phyloP scores from a whole-genome alignment of 2,888 invertebrate genomes.

The Diogma glabrata region DNA sequence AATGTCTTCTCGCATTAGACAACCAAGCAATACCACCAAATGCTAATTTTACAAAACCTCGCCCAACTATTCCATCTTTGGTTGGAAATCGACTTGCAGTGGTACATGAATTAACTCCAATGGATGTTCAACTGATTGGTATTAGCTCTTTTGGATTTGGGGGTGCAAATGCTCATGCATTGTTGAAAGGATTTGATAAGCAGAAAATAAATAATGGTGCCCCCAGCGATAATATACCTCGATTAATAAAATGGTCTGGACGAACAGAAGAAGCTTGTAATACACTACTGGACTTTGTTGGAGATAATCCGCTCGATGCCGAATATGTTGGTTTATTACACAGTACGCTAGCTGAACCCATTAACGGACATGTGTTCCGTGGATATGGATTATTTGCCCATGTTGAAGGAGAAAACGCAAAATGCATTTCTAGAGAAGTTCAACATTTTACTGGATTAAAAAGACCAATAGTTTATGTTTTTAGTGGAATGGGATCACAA shows the following conservation, averaged over 20 bases:
- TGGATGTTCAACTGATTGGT: slow-evolving; percentile 65
- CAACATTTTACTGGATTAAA: slow-evolving; percentile 49
- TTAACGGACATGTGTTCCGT: slow-evolving; percentile 57
- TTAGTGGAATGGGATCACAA: slow-evolving; percentile 85
- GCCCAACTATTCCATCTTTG: slow-evolving; percentile 47
- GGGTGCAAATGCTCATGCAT: slow-evolving; percentile 59
- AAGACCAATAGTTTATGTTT: slow-evolving; percentile 76
- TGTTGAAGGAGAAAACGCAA: slow-evolving; percentile 18
- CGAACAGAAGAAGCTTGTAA: slow-evolving; percentile 67
- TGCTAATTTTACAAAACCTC: slow-evolving; percentile 58
- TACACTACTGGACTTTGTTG: slow-evolving; percentile 49
- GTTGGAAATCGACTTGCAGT: slow-evolving; percentile 54
- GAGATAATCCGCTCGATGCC: slow-evolving; percentile 46
- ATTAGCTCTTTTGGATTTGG: slow-evolving; percentile 92
- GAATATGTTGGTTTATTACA: slow-evolving; percentile 50
- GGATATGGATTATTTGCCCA: slow-evolving; percentile 51
- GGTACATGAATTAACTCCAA: slow-evolving; percentile 56
- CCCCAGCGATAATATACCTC: slow-evolving; percentile 54
- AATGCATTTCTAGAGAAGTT: slow-evolving; percentile 43
- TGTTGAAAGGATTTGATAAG: slow-evolving; percentile 26
- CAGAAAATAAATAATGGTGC: slow-evolving; percentile 41
- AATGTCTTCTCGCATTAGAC: slow-evolving; percentile 73
- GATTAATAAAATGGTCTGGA: slow-evolving; percentile 64
- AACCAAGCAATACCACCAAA: slow-evolving; percentile 74
- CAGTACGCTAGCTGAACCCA: slow-evolving; percentile 44